These are phyloP conservation scores for Drosophila heteroneura DNA, from an alignment of 2,888 invertebrate genomes.

Conservation along the genomic window DNA sequence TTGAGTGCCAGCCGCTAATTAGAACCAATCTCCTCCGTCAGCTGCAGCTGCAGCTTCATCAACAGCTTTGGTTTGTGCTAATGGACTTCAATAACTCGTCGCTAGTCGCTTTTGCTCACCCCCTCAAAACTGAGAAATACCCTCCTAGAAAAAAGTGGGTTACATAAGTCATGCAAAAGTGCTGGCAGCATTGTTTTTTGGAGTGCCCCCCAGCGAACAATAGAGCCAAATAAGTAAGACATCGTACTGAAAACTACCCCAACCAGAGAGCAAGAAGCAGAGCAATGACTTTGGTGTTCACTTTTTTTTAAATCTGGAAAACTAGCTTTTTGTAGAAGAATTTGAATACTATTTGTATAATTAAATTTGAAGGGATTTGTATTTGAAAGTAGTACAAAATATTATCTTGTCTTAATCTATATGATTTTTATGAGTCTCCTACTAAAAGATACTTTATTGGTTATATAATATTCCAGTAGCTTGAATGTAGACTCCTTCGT, in stretches of 20 bases:
- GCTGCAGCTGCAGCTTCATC: conserved; percentile 27
- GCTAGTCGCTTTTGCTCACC: conserved; percentile 2
- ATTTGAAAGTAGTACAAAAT: background rate
- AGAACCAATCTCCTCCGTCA: conserved; percentile 46
- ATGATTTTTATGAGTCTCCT: background rate
- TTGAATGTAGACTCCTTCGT: background rate
- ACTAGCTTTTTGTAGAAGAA: background rate
- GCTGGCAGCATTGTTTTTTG: conserved; percentile 30
- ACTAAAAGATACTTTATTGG: background rate
- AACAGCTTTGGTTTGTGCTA: conserved; percentile 38
- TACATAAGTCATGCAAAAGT: conserved; percentile 57
- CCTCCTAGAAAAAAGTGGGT: conserved; percentile 35
- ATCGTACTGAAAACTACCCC: conserved; percentile 20
- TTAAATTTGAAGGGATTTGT: background rate
- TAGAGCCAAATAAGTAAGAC: conserved; percentile 14
- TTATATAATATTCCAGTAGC: background rate
- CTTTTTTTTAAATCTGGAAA: background rate
- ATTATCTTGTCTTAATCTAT: background rate
- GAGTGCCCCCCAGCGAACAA: conserved; percentile 29
- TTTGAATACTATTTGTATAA: background rate
- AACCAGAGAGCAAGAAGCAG: background rate
- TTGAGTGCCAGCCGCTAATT: conserved; percentile 59
- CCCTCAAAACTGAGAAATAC: background rate
- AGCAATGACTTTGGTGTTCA: conserved; percentile 2
- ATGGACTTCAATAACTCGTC: conserved; percentile 67